Base-by-base conservation (phyloP, 1,140 invertebrate species). In the Psilanteris sp. region DNA sequence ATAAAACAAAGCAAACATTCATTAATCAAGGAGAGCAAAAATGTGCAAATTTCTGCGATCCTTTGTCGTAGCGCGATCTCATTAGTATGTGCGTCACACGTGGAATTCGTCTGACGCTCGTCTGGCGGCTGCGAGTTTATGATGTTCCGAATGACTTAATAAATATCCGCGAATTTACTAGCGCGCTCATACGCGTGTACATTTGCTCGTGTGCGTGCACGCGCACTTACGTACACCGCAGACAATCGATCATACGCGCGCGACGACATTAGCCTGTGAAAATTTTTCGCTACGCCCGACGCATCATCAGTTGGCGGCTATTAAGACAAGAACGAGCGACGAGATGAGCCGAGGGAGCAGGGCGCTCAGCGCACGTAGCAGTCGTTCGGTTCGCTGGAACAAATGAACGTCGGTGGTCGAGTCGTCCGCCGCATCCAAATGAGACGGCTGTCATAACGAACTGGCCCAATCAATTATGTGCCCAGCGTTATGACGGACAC, bases 361-460 rank as follows among this genome's bases (percentile, higher is more conserved):
- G 13, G 22, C 39, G 24, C n/a, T 22, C 41, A 29, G 31, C 48
- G 75, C 68, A 73, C 68, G 68, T 73, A 68, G 59, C 44, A 54
- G 37, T 73, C 41, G 62, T 73, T 62, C 32, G 61, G 55, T 32
- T 29, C 34, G 52, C 18, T 32, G 57, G 59, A 71, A 75, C 72
- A 72, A 79, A 79, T 61, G 72, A 68, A 67, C 72, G 64, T 59
- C 52, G 64, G 57, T 73, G 68, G 57, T 52, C 75, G 71, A 50
- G 57, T 66, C 64, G 70, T 68, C 44, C 76, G 71, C 44, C 76
- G 71, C 71, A 78, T 78, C 66, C 74, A 74, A 78, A 78, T 78
- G 76, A 78, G 70, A 78, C 57, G 62, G 31, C 76, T 78, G 76
- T 78, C 76, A 78, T 78, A 78, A 78, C 70, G 76, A 78, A 74